Base-by-base conservation (phyloP, 2,888 invertebrate genomes). In the Nemapogon koenigi region DNA sequence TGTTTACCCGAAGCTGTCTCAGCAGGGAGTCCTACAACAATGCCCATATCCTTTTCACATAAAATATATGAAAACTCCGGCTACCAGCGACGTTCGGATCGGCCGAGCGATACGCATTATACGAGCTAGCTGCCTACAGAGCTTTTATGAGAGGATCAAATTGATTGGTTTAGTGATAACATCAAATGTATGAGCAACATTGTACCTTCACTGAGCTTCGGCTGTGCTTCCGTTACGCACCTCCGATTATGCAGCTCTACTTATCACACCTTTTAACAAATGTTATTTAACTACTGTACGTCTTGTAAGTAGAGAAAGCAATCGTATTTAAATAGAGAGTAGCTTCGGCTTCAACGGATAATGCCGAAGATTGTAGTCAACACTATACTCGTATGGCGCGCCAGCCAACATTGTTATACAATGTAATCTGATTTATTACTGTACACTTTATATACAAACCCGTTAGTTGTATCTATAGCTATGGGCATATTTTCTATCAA, bases 21-120 rank as follows among this genome's bases (percentile, higher is more conserved):
- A 63, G 73, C 75, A 55, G 75, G 76, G 54, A 46, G 72, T 56
- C 73, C 49, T 48, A 59, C 67, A 75, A 78, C 78, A 78, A 78
- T 76, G 59, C 71, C 62, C 69, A 62, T 75, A 76, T 76, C 78
- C 78, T 76, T 78, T 75, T 75, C 76, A 70, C 70, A 76, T 78
- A 76, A 78, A 76, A 76, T 75, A 76, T 73, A 73, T 72, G 72
- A 70, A 73, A 75, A 73, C 61, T 68, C 67, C 58, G 53, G 62
- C 72, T 71, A 67, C 68, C 67, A 68, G 55, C 59, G 50, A 62
- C 57, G 52, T 59, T 60, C 60, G 75, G 73, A 76, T 75, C 71
- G 68, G 53, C 60, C 53, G 53, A 43, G 57, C 60, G 76, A 76
- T 76, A 78, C 57, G 63, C 55, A 69, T 69, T 71, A 69, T 71